Conservation (phyloP, 2,888 invertebrate species). For the Lasiommata megera region DNA sequence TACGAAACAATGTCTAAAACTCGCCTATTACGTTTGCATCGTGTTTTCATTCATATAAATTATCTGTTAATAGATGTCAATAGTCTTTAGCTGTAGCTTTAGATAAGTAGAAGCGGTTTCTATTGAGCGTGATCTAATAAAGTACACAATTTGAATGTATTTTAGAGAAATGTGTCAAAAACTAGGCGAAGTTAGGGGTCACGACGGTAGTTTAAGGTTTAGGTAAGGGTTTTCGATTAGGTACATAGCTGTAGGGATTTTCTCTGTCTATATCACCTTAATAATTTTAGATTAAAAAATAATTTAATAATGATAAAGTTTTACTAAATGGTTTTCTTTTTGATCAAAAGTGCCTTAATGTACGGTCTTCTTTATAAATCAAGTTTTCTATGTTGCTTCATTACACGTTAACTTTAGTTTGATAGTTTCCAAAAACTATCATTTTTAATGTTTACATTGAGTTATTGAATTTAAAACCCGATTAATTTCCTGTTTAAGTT, state of each 20-base stretch:
- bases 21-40: too few relatives aligned
- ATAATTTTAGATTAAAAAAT: not conserved
- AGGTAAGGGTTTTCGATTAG: constrained; percentile 35
- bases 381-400: constrained; percentile 48
- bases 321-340: not conserved
- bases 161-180: too few relatives aligned
- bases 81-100: too few relatives aligned
- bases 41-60: too few relatives aligned
- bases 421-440: not conserved
- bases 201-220: constrained; percentile 43
- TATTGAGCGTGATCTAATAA: too few relatives aligned
- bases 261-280: constrained; percentile 13
- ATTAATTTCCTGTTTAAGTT: not conserved
- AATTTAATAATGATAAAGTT: not conserved
- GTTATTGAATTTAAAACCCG: not conserved
- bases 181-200: too few relatives aligned
- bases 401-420: not conserved
- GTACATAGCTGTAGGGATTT: constrained; percentile 35
- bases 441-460: not conserved
- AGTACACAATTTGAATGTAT: too few relatives aligned
- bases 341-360: constrained; percentile 61
- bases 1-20: too few relatives aligned
- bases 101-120: too few relatives aligned
- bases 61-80: too few relatives aligned
- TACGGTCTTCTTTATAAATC: constrained; percentile 62